Evolutionary conservation across 2,113 vertebrate genomes (phyloP).

Genomic region (Neolamprologus brichardi): DNA sequence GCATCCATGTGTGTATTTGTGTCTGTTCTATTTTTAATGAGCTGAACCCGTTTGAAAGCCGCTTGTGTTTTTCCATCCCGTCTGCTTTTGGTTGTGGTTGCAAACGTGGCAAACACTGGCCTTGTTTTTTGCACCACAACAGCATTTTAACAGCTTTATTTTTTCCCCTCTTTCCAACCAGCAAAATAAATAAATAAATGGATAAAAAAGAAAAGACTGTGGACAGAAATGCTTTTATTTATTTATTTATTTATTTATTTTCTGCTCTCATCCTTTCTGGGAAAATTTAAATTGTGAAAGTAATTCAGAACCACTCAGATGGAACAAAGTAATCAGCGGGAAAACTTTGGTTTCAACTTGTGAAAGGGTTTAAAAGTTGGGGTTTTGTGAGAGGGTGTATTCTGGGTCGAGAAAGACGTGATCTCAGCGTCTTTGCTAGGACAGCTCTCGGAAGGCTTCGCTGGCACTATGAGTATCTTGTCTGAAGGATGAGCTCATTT

Average conservation of each 20-base stretch:
- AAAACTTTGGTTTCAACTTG: neutral
- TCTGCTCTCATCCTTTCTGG: neutral
- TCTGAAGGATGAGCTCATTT: neutral
- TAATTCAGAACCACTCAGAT: neutral
- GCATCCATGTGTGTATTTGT: neutral
- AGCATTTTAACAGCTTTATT: neutral
- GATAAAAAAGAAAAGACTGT: neutral
- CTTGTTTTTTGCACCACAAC: neutral
- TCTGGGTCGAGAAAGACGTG: conserved; percentile 1
- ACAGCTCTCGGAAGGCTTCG: conserved; percentile 28
- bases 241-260: neutral
- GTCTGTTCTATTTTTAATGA: conserved; percentile 58
- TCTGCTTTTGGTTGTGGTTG: conserved; percentile 1
- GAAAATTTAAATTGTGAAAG: neutral
- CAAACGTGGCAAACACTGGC: neutral
- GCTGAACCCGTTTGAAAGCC: conserved; percentile 24
- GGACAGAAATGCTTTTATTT: neutral
- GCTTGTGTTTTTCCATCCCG: neutral
- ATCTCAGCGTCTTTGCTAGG: conserved; percentile 15
- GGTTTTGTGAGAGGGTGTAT: neutral
- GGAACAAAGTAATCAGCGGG: neutral
- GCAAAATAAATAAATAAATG: neutral
- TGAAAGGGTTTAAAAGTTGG: neutral
- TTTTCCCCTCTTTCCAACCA: neutral
- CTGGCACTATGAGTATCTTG: conserved; percentile 24